phyloP scores from a whole-genome alignment of 2,797 vertebrate genomes.

The Eulemur rubriventer region DNA sequence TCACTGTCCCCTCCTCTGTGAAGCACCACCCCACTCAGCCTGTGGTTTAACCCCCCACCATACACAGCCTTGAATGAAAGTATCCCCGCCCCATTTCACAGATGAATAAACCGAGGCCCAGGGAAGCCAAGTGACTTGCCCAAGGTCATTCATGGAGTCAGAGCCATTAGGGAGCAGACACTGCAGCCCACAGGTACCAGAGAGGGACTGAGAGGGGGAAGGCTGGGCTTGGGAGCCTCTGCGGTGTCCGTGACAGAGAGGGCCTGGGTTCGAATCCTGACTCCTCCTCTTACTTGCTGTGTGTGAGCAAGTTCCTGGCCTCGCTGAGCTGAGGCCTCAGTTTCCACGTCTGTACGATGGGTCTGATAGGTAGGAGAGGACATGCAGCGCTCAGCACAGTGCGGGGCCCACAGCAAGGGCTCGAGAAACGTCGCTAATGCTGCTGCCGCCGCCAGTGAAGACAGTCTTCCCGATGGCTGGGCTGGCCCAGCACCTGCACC shows the following conservation, averaged over 20 bases:
- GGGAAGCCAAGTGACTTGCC: neutral
- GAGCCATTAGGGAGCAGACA: neutral
- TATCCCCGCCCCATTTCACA: neutral
- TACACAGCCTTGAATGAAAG: neutral
- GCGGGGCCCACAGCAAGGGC: neutral
- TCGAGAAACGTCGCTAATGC: rapidly evolving
- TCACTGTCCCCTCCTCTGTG: neutral
- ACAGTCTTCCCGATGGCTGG: neutral
- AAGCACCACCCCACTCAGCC: neutral
- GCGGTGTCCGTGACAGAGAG: neutral
- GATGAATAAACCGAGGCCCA: neutral
- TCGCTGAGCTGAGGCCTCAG: neutral
- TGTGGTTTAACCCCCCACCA: neutral
- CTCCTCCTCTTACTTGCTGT: neutral
- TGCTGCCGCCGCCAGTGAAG: rapidly evolving
- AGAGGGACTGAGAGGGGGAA: neutral
- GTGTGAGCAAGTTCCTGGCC: neutral
- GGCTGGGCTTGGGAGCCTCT: neutral
- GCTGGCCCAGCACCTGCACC: slow-evolving; percentile 38
- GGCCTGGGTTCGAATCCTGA: neutral
- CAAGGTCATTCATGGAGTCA: neutral
- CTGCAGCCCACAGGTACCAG: neutral
- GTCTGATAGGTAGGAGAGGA: neutral
- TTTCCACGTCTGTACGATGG: neutral
- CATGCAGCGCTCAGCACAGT: rapidly evolving